Conservation (phyloP, 2,113 vertebrate genomes). For the Urocitellus parryii region DNA sequence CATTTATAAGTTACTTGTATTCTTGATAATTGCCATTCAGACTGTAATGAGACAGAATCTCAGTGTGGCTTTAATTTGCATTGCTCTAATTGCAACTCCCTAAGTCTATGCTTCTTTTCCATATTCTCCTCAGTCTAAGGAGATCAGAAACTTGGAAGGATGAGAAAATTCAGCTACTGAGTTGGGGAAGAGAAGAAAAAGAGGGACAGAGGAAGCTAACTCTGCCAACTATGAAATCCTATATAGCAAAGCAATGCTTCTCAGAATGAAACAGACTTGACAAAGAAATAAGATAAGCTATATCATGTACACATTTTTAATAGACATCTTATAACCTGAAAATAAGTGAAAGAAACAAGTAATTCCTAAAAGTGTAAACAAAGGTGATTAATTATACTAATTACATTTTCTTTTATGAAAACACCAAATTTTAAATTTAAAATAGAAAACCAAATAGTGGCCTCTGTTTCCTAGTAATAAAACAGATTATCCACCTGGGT, state of each 20-base stretch:
- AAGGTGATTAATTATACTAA: background rate
- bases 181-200: background rate
- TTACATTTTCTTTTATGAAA: slow-evolving; percentile 36
- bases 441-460: slow-evolving; percentile 24
- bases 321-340: background rate
- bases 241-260: background rate
- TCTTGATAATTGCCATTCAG: no score
- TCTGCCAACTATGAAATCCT: background rate
- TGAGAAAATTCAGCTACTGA: background rate
- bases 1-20: no score
- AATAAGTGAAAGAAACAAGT: background rate
- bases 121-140: background rate
- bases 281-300: background rate
- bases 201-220: background rate
- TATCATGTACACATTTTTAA: background rate
- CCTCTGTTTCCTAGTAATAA: background rate
- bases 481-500: background rate
- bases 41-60: no score
- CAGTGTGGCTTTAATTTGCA: no score
- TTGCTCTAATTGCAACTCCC: background rate
- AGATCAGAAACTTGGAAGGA: background rate
- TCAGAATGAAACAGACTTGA: background rate
- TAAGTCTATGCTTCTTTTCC: background rate
- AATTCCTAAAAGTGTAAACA: slow-evolving; percentile 21
- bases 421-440: slow-evolving; percentile 44